Evolutionary conservation across 2,113 vertebrate genomes (phyloP).

Genomic region (Cochlearius cochlearius): DNA sequence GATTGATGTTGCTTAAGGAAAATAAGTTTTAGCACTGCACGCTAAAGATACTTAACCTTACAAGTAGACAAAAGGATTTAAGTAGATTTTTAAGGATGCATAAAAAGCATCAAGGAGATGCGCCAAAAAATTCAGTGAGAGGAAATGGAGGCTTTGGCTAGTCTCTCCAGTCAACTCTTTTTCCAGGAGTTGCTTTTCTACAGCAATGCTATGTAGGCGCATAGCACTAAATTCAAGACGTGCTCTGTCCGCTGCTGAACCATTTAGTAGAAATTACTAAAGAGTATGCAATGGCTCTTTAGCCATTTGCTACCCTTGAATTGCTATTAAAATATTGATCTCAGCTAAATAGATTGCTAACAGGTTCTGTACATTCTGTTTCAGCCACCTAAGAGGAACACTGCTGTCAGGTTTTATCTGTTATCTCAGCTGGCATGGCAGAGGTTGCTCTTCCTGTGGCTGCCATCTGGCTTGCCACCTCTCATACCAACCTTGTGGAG

Average conservation of each 20-base stretch:
- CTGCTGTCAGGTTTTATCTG: slow-evolving; percentile 58
- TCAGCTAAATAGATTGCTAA: slow-evolving; percentile 43
- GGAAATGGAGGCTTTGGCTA: not conserved
- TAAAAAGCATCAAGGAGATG: not conserved
- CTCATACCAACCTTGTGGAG: slow-evolving; percentile 15
- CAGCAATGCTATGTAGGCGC: not conserved
- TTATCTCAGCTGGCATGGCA: slow-evolving; percentile 46
- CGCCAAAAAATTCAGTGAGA: not conserved
- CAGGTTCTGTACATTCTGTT: slow-evolving; percentile 40
- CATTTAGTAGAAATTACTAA: slow-evolving; percentile 26
- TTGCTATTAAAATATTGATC: slow-evolving; percentile 54
- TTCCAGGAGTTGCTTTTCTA: not conserved
- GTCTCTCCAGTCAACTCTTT: not conserved
- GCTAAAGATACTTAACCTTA: not conserved
- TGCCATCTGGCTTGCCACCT: slow-evolving; percentile 53
- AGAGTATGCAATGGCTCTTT: slow-evolving; percentile 5
- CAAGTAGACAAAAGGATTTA: not conserved
- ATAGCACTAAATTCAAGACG: not conserved
- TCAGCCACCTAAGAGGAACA: slow-evolving; percentile 6
- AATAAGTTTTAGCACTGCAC: not conserved
- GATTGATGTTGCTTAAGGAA: not conserved
- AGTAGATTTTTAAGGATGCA: not conserved
- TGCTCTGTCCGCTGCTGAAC: not conserved
- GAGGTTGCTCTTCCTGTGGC: slow-evolving; percentile 30
- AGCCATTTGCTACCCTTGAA: slow-evolving; percentile 25